Base-by-base conservation (phyloP, 1,140 invertebrate species). In the Macrosteles quadrilineatus region DNA sequence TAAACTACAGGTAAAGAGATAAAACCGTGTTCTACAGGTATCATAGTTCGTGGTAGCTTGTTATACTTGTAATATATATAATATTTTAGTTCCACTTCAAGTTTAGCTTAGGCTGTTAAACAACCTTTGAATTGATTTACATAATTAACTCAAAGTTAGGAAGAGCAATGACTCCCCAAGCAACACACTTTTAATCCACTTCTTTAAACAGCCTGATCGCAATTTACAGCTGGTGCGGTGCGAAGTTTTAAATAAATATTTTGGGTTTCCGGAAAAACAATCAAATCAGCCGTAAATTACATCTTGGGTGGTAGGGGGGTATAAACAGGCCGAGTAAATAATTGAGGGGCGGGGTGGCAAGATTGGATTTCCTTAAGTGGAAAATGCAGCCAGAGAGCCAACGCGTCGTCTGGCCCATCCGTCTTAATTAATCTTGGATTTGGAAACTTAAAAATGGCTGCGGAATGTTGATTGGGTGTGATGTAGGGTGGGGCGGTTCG, bases 361-460 rank as follows among this genome's bases (percentile, higher is more conserved):
- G 59, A 63, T 63, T 63, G 59, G 59, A 63, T 63, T 63, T 63
- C 59, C 59, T 63, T 63, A 63, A 63, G 59, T 63, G 59, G 59
- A 25, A 63, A 63, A 63, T 32, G 31, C 59, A 32, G 32, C 30
- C 17, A 30, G n/a, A 31, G 59, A n/a, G 59, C 30, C 17, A 30
- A n/a, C 3, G 59, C 2, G 59, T 50, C 47, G n/a, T n/a, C 47
- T 19, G 14, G 14, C 19, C n/a, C 59, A 63, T 63, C 30, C 59
- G 59, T 63, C 59, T 63, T 63, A 63, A 63, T 63, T 63, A 63
- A 63, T 63, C 59, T 63, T 63, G 29, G 59, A 63, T 63, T 63
- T 63, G 17, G 59, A 25, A 63, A 63, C 31, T 63, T 63, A 63
- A 63, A 63, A 63, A 63, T 63, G 59, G 59, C 17, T 50, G 47